Base-by-base conservation (phyloP, 2,888 invertebrate genomes). In the Agonopterix subpropinquella region DNA sequence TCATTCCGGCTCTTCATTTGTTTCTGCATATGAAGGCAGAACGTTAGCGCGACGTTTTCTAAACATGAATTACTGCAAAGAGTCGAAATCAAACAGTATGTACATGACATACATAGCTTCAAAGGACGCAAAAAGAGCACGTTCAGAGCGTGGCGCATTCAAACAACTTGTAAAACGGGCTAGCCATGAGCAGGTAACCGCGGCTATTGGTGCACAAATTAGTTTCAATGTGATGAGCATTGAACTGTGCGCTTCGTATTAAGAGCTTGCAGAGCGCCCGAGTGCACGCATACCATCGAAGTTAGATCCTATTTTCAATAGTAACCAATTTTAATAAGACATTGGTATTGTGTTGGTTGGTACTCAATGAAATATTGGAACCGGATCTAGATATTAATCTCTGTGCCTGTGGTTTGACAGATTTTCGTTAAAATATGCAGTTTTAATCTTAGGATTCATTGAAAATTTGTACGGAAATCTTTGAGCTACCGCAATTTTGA, bases 51-150 rank as follows among this genome's bases (percentile, higher is more conserved):
- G 65, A 69, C 65, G 53, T 47, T 51, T 60, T 63, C 67, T 67
- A 57, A 61, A 64, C 66, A 63, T 64, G 69, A 73, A 73, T 75
- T 71, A 71, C 58, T 61, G 61, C 58, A 74, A 77, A 77, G 75
- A 80, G 77, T 79, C 77, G 70, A 71, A 81, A 86, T 84, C 84
- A 84, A 85, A 84, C 77, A 76, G 73, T 77, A 74, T 39, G 49
- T 39, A 79, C 46, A 47, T 41, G 78, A 75, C 70, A 69, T 63
- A 64, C 54, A n/a, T 59, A 67, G 70, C 63, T 70, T 82, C 80
- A 81, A 82, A 85, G 82, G 72, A 76, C 70, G 68, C 64, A 61
- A 80, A 81, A 80, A 84, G 80, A 82, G 67, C 82, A 76, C 70
- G 71, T 67, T 85, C 74, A 80, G 79, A 85, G 77, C 67, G 67